Evolutionary conservation across 2,888 invertebrate species (phyloP), one percentile per base, ranked within the genome.

Genomic region (Uropetala carovei): DNA sequence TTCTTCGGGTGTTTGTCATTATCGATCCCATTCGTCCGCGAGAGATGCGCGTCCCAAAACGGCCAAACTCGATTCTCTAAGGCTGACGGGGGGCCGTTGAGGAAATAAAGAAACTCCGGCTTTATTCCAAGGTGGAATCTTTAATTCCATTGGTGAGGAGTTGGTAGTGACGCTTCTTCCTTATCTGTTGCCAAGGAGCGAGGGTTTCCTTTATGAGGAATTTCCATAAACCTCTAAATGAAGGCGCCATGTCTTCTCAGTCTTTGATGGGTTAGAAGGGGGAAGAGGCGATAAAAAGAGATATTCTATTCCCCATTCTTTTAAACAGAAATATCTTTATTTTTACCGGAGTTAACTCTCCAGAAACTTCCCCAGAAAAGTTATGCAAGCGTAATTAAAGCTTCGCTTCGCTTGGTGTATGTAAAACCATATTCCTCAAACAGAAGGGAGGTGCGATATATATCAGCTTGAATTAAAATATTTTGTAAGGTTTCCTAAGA

Each of bases 171-270:
- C n/a, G 75, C 75, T 75, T 75, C 22, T 22, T 22, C 22, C 68
- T 68, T 75, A 22, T 75, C 75, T 10, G 22, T 75, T 27, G 75
- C 75, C 75, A 75, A 11, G 27, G 2, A 27, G 27, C 75, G 27
- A 75, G 27, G 27, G 11, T 60, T 14, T 11, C 75, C 27, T 27
- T 75, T 75, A 27, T 14, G 22, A 22, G 75, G 75, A 75, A 27
- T 75, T 11, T 10, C n/a, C 75, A 27, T 75, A 75, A 75, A 75
- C n/a, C 75, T 75, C 27, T 75, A 75, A 75, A 75, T 75, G 75
- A 75, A 75, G 22, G 75, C 27, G 22, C 27, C 75, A 75, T 22
- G 22, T 27, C 22, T 75, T 75, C 27, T 22, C 27, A 68, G 16
- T 22, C n/a, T 9, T 75, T 27, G 75, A 75, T 75, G 27, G 22